Evolutionary conservation across 2,888 invertebrate genomes (phyloP), one percentile per base, ranked within the genome.

Genomic region (Idaea aversata): DNA sequence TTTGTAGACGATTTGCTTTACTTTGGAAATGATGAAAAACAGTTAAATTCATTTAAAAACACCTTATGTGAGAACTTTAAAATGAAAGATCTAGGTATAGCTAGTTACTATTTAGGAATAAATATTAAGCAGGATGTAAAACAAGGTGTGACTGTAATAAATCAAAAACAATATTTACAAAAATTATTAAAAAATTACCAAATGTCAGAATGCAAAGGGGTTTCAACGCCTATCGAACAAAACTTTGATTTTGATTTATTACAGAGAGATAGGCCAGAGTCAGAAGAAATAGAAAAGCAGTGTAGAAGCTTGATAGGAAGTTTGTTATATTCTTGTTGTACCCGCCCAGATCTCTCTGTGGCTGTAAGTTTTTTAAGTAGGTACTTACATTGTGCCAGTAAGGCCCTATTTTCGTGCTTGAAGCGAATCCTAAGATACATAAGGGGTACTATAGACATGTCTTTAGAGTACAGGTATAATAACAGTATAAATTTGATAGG

Each of bases 151-250:
- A 74, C 70, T 57, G 67, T 63, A 66, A 36, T 72, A 25, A 25
- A 7, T 64, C 72, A 74, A 66, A 73, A 16, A 64, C 25, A 47
- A n/a, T 74, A 74, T 65, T 63, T 72, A 15, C 65, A 68, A 63
- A 69, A 61, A 69, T 34, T 74, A 7, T 61, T 68, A 10, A 62
- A 67, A 59, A 67, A 59, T 57, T 70, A 70, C 64, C 62, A 70
- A 38, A 71, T 72, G 72, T 5, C 70, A 36, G 62, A 71, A 36
- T 73, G 71, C 66, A 74, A 74, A 59, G 61, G 34, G 4, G 69
- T 72, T 15, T 61, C 4, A 6, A 70, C 69, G 0, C 71, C 70
- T 57, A 67, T 72, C 63, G 71, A 73, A 36, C 25, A 15, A 15
- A 71, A 75, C 7, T 71, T 72, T 66, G 69, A 74, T 61, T 16